Conservation (phyloP, 2,888 invertebrate genomes). For the Troides aeacus region DNA sequence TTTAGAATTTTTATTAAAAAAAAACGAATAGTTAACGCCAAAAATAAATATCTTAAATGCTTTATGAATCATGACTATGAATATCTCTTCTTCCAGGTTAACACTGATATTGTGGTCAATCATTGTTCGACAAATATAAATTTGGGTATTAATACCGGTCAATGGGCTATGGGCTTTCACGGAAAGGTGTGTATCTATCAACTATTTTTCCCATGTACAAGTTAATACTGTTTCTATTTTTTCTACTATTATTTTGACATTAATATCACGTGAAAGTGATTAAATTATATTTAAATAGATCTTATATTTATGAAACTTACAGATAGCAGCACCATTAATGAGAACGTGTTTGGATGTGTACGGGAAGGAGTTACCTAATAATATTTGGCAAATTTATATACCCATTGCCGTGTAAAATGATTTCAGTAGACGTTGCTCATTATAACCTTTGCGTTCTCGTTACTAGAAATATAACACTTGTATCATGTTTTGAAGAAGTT, state of each 20-base stretch:
- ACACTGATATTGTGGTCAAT: slow-evolving; percentile 66
- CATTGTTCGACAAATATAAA: slow-evolving; percentile 72
- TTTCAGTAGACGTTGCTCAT: not conserved
- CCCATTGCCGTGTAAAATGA: slow-evolving; percentile 45
- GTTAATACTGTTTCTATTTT: no score
- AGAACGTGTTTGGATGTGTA: slow-evolving; percentile 68
- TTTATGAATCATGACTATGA: not conserved
- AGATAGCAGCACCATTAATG: slow-evolving; percentile 64
- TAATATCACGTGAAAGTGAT: not conserved
- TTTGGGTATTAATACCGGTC: slow-evolving; percentile 57
- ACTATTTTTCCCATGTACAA: no score
- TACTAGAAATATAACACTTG: no score
- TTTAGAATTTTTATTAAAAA: slow-evolving; percentile 30
- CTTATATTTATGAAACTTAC: slow-evolving; percentile 23
- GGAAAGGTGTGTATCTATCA: slow-evolving; percentile 54
- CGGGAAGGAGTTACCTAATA: slow-evolving; percentile 61
- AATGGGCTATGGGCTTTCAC: slow-evolving; percentile 64
- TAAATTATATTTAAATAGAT: not conserved
- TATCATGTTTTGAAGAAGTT: no score
- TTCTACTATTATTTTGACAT: not conserved
- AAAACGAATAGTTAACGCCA: no score
- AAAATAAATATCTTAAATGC: not conserved
- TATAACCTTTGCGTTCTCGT: not conserved
- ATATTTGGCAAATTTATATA: slow-evolving; percentile 68
- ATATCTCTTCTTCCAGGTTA: slow-evolving; percentile 54